These are phyloP conservation scores for Sycophila texana DNA, from an alignment of 2,888 invertebrate species.

Conservation along the genomic window DNA sequence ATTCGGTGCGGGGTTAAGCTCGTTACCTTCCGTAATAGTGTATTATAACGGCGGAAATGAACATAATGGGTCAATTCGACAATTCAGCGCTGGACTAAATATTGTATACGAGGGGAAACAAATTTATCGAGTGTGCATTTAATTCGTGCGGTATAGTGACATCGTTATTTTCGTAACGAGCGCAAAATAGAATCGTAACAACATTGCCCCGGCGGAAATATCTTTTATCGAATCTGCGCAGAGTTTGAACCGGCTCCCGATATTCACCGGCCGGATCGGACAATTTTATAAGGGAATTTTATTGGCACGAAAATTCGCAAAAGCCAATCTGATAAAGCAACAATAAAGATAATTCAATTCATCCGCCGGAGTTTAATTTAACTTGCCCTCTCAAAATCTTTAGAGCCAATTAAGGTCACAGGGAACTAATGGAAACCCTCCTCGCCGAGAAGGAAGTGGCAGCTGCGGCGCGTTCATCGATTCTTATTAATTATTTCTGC, in stretches of 20 bases:
- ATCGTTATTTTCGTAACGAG: not conserved
- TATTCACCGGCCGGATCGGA: not conserved
- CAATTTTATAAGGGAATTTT: slow-evolving; percentile 20
- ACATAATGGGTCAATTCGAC: too few relatives aligned
- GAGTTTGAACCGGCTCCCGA: not conserved
- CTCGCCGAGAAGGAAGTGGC: not conserved
- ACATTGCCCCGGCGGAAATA: not conserved
- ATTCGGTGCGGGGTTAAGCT: too few relatives aligned
- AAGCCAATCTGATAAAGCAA: slow-evolving; percentile 1
- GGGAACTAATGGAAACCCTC: not conserved
- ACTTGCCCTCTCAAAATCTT: not conserved
- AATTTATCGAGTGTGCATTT: not conserved
- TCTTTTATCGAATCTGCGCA: slow-evolving; percentile 5
- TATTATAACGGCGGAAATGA: too few relatives aligned
- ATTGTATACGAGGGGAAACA: not conserved
- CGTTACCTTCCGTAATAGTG: too few relatives aligned
- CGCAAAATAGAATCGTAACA: not conserved
- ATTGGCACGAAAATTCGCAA: slow-evolving; percentile 3
- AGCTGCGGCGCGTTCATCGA: not conserved
- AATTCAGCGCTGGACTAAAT: not conserved
- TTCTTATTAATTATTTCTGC: too few relatives aligned
- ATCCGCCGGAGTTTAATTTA: not conserved
- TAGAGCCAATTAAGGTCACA: not conserved
- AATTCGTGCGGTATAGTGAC: not conserved
- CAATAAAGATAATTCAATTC: slow-evolving; percentile 8